Evolutionary conservation across 2,113 vertebrate genomes (phyloP), one percentile per base, ranked within the genome.

Genomic region (Miniopterus natalensis): DNA sequence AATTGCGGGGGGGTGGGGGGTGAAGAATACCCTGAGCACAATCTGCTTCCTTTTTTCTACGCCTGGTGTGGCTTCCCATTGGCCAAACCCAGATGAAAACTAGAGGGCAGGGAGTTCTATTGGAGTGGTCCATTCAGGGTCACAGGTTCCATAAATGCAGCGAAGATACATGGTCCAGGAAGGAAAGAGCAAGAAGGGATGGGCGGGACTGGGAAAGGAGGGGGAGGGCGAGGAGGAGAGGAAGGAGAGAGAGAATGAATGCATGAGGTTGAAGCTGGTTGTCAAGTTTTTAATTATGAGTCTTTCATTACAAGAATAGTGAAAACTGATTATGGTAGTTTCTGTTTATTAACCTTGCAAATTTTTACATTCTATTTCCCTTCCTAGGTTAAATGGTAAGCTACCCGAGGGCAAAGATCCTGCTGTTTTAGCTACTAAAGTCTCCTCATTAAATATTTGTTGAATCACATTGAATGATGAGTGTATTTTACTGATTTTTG

Each of bases 271-370:
- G 8, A 18, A 18, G 45, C 27, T 65, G 63, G 63, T 65, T 65
- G 31, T 66, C 78, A 89, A 31, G 21, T 4, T 74, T 79, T 94
- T 92, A 83, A 71, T 84, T 47, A 65, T 61, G 14, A 90, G 3
- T 17, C 7, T 81, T 81, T 73, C 12, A 93, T 23, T 79, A 20
- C 4, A 66, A 94, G 40, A 90, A 92, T 13, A 63, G 8, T 53
- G 12, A 70, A 90, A 94, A 29, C 6, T 49, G 5, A 53, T 74
- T 55, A 63, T 70, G 31, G 55, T 75, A 86, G 59, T 85, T 78
- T 66, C 45, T 93, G n/a, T 53, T 95, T 49, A 40, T 57, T 29
- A 83, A 49, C 23, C 15, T 74, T 92, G 2, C 9, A 88, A 36
- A 74, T 84, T 17, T 85, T 88, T 51, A 57, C 31, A 45, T 81